Evolutionary conservation across 2,113 vertebrate species (phyloP).

Genomic region (Bubo blakistoni): DNA sequence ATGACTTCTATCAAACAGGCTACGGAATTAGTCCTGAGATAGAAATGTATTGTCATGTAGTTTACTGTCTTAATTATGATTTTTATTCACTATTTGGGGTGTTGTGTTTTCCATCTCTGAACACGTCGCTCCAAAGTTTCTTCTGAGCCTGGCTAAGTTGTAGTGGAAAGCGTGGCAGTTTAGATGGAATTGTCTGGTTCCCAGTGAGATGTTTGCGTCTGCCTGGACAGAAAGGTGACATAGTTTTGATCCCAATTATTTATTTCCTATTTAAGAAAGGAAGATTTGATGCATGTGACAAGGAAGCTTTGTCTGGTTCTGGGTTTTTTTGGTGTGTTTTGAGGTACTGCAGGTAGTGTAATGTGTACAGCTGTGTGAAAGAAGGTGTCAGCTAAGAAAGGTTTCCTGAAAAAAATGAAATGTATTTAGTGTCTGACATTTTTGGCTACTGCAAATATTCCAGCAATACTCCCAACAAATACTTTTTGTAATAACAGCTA

Average conservation of each 20-base stretch:
- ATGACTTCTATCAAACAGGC: not conserved
- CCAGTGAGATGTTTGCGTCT: not conserved
- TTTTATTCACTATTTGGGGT: not conserved
- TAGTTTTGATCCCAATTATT: not conserved
- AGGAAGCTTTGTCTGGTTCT: not conserved
- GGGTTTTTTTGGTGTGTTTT: not conserved
- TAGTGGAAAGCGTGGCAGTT: not conserved
- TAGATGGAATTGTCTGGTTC: not conserved
- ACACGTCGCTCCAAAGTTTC: rapidly evolving
- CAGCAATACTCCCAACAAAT: not conserved
- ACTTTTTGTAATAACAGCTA: not conserved
- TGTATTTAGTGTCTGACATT: not conserved
- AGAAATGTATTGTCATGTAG: not conserved
- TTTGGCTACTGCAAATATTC: not conserved
- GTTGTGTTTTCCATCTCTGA: not conserved
- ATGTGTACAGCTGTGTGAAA: not conserved
- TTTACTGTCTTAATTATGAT: not conserved
- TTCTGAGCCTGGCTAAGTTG: not conserved
- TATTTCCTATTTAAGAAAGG: not conserved
- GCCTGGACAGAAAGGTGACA: not conserved
- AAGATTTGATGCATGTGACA: not conserved
- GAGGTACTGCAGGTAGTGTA: not conserved
- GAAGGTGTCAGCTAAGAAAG: not conserved
- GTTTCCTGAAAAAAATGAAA: not conserved
- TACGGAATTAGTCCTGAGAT: not conserved